A percentile compares a stretch with the other conserved stretches of the same genome.
These are phyloP conservation scores for Diadegma fenestrale DNA, from an alignment of 2,888 invertebrate species.

Conservation along the genomic window DNA sequence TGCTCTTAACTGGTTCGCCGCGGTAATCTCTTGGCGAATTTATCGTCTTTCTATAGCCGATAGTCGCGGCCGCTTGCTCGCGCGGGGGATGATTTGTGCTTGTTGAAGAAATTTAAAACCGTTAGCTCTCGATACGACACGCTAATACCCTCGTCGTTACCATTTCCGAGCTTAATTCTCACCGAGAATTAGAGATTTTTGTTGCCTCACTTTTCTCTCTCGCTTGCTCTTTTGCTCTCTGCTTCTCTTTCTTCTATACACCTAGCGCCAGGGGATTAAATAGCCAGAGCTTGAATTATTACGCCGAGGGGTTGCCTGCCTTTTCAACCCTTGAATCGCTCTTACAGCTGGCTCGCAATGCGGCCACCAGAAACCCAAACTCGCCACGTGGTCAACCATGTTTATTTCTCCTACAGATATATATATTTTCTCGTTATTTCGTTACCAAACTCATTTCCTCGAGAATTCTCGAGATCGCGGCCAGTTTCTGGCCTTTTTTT, in stretches of 20 bases:
- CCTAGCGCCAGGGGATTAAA: conserved; percentile 58
- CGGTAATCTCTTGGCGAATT: conserved; percentile 50
- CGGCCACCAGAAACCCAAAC: conserved; percentile 27
- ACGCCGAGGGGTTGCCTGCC: conserved; percentile 33
- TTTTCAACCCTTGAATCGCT: conserved; percentile 19
- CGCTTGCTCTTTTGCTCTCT: conserved; percentile 2
- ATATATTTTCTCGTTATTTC: neutral
- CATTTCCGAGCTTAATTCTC: conserved; percentile 42
- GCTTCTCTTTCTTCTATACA: neutral
- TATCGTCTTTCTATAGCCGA: conserved; percentile 31
- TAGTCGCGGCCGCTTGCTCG: neutral
- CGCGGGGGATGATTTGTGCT: conserved; percentile 51
- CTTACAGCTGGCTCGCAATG: conserved; percentile 57
- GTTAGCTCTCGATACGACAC: conserved; percentile 37
- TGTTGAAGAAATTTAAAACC: conserved; percentile 59
- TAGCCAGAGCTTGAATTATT: conserved; percentile 66
- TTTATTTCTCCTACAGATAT: neutral
- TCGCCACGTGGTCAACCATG: conserved; percentile 44
- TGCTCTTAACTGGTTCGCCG: conserved; percentile 21
- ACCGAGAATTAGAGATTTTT: conserved; percentile 62
- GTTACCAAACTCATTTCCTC: neutral
- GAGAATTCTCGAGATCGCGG: neutral
- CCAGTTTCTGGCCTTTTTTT: neutral
- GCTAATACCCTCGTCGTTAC: conserved; percentile 44
- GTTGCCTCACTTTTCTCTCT: conserved; percentile 32